Conservation (phyloP, 2,888 invertebrate genomes). For the Pristionchus exspectatus region DNA sequence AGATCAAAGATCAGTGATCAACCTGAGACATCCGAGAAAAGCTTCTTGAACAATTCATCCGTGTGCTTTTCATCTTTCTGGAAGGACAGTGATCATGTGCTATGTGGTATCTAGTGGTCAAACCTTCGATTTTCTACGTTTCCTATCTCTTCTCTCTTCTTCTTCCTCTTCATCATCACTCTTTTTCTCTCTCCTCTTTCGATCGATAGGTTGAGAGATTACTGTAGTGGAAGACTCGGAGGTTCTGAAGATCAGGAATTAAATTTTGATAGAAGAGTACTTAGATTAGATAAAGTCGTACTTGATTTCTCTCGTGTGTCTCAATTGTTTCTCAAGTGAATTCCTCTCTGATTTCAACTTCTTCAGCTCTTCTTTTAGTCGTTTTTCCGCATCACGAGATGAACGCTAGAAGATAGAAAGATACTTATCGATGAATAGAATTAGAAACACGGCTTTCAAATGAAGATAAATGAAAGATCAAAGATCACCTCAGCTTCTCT, state of each 20-base stretch:
- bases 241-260: neutral
- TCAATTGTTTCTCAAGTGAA: slow-evolving; percentile 27
- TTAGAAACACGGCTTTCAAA: too few species aligned
- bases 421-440: neutral
- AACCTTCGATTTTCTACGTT: slow-evolving; percentile 45
- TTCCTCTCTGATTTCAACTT: slow-evolving; percentile 41
- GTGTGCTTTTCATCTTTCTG: slow-evolving; percentile 49
- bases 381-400: slow-evolving; percentile 4
- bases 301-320: slow-evolving; percentile 34
- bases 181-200: slow-evolving; percentile 57
- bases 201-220: neutral
- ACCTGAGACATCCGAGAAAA: slow-evolving; percentile 52
- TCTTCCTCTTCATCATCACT: slow-evolving; percentile 59
- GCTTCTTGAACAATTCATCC: slow-evolving; percentile 49
- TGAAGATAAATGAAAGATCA: neutral
- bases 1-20: slow-evolving; percentile 18
- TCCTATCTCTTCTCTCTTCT: slow-evolving; percentile 54
- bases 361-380: slow-evolving; percentile 46
- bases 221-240: neutral
- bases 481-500: slow-evolving; percentile 59
- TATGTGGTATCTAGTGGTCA: neutral
- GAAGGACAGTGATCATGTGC: neutral
- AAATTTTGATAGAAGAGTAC: neutral
- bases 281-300: neutral
- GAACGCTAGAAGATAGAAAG: slow-evolving; percentile 13